Percentiles rank a stretch among this genome's conserved stretches.
These are phyloP conservation scores for Propithecus coquereli DNA, from an alignment of 2,113 vertebrate genomes.

Conservation along the genomic window DNA sequence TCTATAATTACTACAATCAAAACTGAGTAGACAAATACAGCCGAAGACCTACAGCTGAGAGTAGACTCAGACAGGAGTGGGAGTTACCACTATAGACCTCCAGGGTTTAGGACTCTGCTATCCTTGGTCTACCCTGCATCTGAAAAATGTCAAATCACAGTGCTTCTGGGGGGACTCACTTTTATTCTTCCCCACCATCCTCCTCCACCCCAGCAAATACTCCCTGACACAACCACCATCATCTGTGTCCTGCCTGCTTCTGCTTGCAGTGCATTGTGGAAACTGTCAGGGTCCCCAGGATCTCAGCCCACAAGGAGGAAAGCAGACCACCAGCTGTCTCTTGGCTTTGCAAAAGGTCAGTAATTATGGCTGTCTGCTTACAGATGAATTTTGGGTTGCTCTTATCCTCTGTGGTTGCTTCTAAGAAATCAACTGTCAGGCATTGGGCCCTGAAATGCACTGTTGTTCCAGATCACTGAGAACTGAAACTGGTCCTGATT, in stretches of 20 bases:
- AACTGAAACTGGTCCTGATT: not conserved
- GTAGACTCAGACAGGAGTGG: not conserved
- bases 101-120: not conserved
- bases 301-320: not conserved
- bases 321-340: not conserved
- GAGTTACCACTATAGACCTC: not conserved
- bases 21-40: not conserved
- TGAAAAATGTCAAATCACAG: not conserved
- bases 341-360: conserved; percentile 21
- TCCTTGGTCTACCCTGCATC: not conserved
- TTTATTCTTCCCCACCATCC: not conserved
- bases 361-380: not conserved
- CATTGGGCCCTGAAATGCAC: not conserved
- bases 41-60: not conserved
- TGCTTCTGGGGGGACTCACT: not conserved
- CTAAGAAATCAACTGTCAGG: not conserved
- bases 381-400: not conserved
- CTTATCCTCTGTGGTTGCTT: not conserved
- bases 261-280: not conserved
- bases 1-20: not conserved
- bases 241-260: not conserved
- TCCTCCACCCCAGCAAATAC: not conserved
- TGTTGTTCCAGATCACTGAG: conserved; percentile 1
- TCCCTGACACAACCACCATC: not conserved
- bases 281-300: not conserved